A percentile compares a stretch with the other conserved stretches of the same genome.
Conservation (phyloP, 2,888 invertebrate species). For the Horisme vitalbata region DNA sequence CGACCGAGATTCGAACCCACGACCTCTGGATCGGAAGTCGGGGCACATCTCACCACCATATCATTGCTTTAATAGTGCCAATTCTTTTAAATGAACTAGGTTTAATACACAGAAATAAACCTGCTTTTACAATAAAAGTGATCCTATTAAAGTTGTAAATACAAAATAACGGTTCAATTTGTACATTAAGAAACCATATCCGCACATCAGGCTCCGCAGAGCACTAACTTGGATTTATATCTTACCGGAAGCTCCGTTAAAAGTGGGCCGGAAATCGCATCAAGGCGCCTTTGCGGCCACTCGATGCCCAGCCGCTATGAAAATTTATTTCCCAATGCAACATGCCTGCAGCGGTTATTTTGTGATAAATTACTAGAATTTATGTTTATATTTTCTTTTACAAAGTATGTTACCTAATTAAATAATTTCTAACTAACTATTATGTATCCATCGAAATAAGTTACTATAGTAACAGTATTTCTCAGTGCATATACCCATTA, state of each 20-base stretch:
- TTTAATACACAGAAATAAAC: too few species aligned
- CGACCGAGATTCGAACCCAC: too few species aligned
- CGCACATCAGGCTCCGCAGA: conserved; percentile 44
- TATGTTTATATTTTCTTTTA: too few species aligned
- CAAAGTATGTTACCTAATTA: too few species aligned
- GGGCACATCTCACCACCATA: too few species aligned
- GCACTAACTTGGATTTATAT: conserved; percentile 70
- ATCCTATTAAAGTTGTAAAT: conserved; percentile 6
- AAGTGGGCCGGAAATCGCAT: conserved; percentile 74
- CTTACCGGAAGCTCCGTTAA: conserved; percentile 64
- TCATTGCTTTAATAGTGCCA: too few species aligned
- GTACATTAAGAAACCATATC: conserved; percentile 37
- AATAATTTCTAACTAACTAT: too few species aligned
- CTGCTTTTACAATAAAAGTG: neutral
- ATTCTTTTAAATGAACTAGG: too few species aligned
- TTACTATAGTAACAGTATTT: too few species aligned
- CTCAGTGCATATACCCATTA: too few species aligned
- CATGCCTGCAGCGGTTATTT: conserved; percentile 2
- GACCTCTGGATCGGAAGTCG: too few species aligned
- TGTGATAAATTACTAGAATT: neutral
- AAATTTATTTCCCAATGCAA: conserved; percentile 44
- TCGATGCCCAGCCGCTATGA: conserved; percentile 51
- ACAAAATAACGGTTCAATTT: conserved; percentile 20
- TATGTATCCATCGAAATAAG: too few species aligned
- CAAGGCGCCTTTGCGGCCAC: conserved; percentile 66